A percentile compares a stretch with the other conserved stretches of the same genome.
phyloP scores from a whole-genome alignment of 2,113 vertebrate species.

The Bettongia penicillata region DNA sequence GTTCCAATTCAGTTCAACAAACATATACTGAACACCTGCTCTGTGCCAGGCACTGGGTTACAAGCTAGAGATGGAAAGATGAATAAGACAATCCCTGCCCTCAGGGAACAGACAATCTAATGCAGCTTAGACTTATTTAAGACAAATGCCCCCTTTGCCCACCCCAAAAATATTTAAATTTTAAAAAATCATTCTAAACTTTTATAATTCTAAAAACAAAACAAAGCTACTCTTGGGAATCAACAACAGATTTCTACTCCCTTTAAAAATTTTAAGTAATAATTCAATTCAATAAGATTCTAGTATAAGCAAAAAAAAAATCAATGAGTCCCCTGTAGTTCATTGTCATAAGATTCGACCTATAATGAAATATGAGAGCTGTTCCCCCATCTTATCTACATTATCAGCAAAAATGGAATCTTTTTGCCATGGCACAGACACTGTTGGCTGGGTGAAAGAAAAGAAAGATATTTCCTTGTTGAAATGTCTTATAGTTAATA shows the following conservation, averaged over 20 bases:
- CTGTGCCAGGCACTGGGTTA: not conserved
- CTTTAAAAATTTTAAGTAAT: not conserved
- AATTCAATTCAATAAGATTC: not conserved
- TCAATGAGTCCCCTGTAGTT: not conserved
- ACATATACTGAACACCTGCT: not conserved
- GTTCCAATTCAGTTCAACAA: not conserved
- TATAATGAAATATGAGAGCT: not conserved
- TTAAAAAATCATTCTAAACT: too few species aligned
- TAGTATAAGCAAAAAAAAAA: not conserved
- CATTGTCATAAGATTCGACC: not conserved
- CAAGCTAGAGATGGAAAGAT: not conserved
- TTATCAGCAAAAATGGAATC: not conserved
- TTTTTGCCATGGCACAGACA: not conserved
- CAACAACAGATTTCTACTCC: not conserved
- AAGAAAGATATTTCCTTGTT: not conserved
- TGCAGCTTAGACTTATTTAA: not conserved
- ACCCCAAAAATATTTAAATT: not conserved
- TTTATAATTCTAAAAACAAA: not conserved
- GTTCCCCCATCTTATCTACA: not conserved
- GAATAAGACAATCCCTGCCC: not conserved
- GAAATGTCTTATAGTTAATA: not conserved
- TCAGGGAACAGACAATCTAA: not conserved
- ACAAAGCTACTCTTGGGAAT: not conserved
- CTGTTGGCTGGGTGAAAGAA: not conserved
- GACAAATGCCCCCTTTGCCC: too few species aligned